These are phyloP conservation scores for Sphaeridia pumilis DNA, from an alignment of 2,888 invertebrate genomes.

Conservation along the genomic window DNA sequence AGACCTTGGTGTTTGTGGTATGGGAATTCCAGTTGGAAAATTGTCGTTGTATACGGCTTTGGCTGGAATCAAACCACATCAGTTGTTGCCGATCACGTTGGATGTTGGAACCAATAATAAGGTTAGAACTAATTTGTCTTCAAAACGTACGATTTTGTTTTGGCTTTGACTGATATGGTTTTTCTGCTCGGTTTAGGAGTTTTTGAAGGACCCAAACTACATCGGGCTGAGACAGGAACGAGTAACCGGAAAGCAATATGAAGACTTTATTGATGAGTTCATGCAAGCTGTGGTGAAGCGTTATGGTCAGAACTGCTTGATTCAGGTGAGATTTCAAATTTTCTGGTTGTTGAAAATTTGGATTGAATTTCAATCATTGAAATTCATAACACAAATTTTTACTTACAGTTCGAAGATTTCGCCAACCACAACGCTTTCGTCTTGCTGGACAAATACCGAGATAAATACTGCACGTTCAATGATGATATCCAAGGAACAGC, in stretches of 20 bases:
- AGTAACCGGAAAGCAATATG: slow-evolving; percentile 70
- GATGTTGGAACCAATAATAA: slow-evolving; percentile 87
- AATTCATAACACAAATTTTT: no score
- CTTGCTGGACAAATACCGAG: slow-evolving; percentile 76
- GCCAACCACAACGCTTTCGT: slow-evolving; percentile 95
- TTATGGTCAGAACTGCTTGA: slow-evolving; percentile 73
- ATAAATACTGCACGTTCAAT: slow-evolving; percentile 89
- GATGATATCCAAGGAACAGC: slow-evolving; percentile 99
- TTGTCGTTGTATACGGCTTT: slow-evolving; percentile 91
- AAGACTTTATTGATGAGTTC: slow-evolving; percentile 92
- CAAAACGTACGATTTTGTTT: no score
- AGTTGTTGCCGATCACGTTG: slow-evolving; percentile 85
- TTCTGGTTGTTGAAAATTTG: no score
- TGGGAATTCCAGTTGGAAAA: slow-evolving; percentile 99
- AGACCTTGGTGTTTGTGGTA: slow-evolving; percentile 92
- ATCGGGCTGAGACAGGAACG: slow-evolving; percentile 81
- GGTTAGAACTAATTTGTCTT: slow-evolving; percentile 40
- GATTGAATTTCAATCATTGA: no score
- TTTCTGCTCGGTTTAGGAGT: slow-evolving; percentile 44
- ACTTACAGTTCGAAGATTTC: slow-evolving; percentile 96
- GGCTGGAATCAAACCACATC: slow-evolving; percentile 89
- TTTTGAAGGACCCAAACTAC: slow-evolving; percentile 87
- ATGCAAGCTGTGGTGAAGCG: slow-evolving; percentile 80
- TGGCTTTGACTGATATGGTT: not conserved
- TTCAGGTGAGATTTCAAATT: no score